A percentile compares a stretch with the other conserved stretches of the same genome.
phyloP scores from a whole-genome alignment of 2,113 vertebrate genomes.

The Odontesthes bonariensis region DNA sequence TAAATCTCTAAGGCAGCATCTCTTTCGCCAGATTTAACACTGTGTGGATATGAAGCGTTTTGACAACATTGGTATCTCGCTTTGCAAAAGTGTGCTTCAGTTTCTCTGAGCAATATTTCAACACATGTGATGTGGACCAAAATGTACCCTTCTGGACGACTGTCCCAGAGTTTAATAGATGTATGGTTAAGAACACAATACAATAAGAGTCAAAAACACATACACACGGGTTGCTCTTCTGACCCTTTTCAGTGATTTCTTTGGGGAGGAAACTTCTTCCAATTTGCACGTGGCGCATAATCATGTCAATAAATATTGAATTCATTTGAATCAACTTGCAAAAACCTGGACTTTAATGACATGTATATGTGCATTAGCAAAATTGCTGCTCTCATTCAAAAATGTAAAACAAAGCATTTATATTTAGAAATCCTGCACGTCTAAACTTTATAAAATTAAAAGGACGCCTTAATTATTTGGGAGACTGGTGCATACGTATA shows the following conservation, averaged over 20 bases:
- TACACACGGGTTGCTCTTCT: neutral
- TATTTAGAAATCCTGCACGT: neutral
- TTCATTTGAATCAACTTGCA: neutral
- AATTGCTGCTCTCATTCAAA: neutral
- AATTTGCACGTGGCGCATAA: neutral
- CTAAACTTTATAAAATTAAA: neutral
- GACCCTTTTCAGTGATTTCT: neutral
- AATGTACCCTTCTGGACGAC: neutral
- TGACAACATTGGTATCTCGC: constrained; percentile 37
- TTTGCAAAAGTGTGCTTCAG: constrained; percentile 35
- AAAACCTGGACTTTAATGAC: too few species aligned
- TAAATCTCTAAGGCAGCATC: neutral
- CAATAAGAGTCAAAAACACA: neutral
- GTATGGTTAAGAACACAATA: neutral
- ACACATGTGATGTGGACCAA: neutral
- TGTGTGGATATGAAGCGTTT: constrained; percentile 1
- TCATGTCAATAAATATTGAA: neutral
- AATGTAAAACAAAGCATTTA: neutral
- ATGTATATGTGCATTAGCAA: too few species aligned
- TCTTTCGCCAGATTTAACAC: neutral
- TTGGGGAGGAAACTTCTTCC: neutral
- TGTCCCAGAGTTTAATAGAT: neutral
- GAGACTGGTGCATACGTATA: neutral
- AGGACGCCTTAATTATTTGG: neutral
- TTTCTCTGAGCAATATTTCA: constrained; percentile 8